These are phyloP conservation scores for Aselliscus stoliczkanus DNA, from an alignment of 2,797 vertebrate species.

Conservation along the genomic window DNA sequence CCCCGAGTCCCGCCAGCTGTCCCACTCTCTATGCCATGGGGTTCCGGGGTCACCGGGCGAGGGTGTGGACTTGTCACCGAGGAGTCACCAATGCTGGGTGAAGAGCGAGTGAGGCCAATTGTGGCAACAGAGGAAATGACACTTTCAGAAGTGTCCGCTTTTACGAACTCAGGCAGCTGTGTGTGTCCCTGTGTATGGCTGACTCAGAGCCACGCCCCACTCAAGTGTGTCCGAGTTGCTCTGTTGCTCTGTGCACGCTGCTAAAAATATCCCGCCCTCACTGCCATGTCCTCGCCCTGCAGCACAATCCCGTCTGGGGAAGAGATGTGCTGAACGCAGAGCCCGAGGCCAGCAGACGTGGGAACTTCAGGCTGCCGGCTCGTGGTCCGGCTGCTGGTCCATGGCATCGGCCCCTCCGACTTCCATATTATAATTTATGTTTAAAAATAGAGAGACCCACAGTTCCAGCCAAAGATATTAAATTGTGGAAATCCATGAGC, in stretches of 20 bases:
- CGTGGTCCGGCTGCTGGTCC: fast-evolving
- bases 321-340: too few species aligned
- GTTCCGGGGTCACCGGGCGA: background rate
- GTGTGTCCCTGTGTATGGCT: background rate
- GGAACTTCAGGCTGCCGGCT: too few species aligned
- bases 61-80: constrained; percentile 12
- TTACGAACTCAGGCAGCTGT: background rate
- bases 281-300: fast-evolving
- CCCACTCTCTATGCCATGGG: background rate
- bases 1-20: constrained; percentile 47
- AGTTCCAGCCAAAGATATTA: background rate
- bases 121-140: constrained; percentile 48
- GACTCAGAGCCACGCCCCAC: background rate
- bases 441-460: background rate
- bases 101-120: background rate
- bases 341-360: background rate
- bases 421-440: fast-evolving
- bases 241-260: fast-evolving
- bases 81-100: background rate
- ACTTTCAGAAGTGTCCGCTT: background rate
- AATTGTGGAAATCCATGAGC: too few species aligned
- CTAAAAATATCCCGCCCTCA: background rate
- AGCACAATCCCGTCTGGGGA: background rate
- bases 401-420: too few species aligned
- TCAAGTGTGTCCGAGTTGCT: background rate